Conservation (phyloP, 1,140 invertebrate genomes). For the Apis dorsata region DNA sequence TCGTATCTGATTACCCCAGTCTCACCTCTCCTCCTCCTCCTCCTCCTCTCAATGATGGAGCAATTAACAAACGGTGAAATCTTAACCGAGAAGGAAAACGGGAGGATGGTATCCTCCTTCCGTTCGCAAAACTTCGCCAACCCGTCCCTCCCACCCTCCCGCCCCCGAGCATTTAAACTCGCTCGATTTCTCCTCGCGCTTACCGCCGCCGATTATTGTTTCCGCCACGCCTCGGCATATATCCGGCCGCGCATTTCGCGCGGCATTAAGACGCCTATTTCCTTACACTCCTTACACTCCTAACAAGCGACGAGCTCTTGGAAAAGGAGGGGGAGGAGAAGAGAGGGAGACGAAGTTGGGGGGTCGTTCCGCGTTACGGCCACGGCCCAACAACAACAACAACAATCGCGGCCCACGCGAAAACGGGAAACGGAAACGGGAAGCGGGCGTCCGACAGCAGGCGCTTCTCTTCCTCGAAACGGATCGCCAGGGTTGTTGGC, state of each 20-base stretch:
- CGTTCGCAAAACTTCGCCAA: conserved; percentile 27
- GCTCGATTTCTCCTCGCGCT: conserved; percentile 39
- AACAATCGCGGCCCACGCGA: neutral
- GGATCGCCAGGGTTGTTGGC: conserved; percentile 47
- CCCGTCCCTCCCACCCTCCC: neutral
- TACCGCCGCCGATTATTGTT: conserved; percentile 45
- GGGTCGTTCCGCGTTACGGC: conserved; percentile 13
- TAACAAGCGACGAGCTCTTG: no score
- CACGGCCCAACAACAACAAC: neutral
- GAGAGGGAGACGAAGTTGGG: neutral
- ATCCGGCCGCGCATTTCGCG: conserved; percentile 54
- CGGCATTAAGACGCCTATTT: conserved; percentile 59
- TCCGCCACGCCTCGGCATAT: conserved; percentile 39
- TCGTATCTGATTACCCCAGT: no score
- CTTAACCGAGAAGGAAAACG: neutral
- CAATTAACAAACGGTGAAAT: no score
- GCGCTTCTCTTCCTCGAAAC: conserved; percentile 42
- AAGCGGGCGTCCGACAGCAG: conserved; percentile 30
- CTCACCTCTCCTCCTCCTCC: no score
- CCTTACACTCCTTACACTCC: neutral
- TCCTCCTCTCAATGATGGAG: neutral
- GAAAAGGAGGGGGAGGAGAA: no score
- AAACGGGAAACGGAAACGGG: conserved; percentile 35
- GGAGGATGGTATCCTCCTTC: conserved; percentile 1
- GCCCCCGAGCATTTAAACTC: conserved; percentile 25